Evolutionary conservation across 2,797 vertebrate genomes (phyloP).

Genomic region (Pseudochirops cupreus): DNA sequence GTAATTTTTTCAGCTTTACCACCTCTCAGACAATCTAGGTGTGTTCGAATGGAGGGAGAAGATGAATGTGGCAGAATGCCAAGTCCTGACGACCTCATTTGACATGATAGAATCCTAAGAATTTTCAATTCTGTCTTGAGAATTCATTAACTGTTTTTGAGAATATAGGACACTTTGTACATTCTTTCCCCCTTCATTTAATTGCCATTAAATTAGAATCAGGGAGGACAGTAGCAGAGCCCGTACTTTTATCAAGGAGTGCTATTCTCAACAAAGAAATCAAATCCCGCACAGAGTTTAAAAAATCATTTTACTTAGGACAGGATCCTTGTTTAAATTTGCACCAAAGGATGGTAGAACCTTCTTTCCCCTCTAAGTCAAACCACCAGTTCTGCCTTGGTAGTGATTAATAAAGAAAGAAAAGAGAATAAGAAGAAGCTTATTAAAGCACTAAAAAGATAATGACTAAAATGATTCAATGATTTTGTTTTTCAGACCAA

Average conservation of each 20-base stretch:
- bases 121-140: no score
- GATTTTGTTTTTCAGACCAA: not conserved
- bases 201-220: not conserved
- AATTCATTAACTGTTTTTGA: no score
- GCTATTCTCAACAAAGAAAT: not conserved
- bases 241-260: not conserved
- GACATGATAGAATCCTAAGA: no score
- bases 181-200: not conserved
- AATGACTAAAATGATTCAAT: not conserved
- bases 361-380: no score
- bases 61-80: not conserved
- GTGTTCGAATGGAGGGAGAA: not conserved
- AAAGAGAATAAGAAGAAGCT: not conserved
- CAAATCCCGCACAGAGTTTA: not conserved
- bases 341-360: not conserved
- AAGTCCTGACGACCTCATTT: not conserved
- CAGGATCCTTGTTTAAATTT: not conserved
- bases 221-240: accelerated
- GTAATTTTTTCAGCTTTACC: not conserved
- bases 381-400: not conserved
- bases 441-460: not conserved
- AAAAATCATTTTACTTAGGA: not conserved
- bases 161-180: no score
- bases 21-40: not conserved
- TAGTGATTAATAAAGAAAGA: not conserved